Evolutionary conservation across 2,888 invertebrate species (phyloP), one percentile per base, ranked within the genome.

Genomic region (Scelioninae gen. 1): DNA sequence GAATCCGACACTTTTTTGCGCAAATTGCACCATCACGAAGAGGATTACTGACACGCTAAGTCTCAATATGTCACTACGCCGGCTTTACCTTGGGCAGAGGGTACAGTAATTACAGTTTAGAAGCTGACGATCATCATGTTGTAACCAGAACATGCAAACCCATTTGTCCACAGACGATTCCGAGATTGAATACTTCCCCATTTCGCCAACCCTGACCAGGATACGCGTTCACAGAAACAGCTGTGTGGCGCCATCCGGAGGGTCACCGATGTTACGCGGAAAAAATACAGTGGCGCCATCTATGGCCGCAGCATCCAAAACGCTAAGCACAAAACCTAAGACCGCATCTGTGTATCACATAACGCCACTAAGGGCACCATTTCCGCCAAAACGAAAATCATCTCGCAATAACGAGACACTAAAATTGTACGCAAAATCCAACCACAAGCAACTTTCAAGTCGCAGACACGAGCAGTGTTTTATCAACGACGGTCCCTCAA

Each of bases 101-200:
- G 90, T 87, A 66, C 71, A 38, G 69, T 81, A 81, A 83, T 81
- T n/a, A n/a, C n/a, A 74, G 5, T 78, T 84, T 68, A 56, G 16
- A 72, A 84, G 84, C 71, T 84, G 78, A 83, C 56, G 53, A 58
- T 74, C 76, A n/a, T n/a, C n/a, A n/a, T 45, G 32, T 82, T 81
- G 78, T 82, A 84, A 81, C 81, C 78, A 75, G 69, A 74, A 68
- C 69, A 84, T 78, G 78, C 66, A 74, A 84, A 78, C 84, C 29
- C 86, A 88, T 91, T 84, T 91, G 90, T 94, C 93, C 95, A 93
- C 95, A 96, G 96, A 96, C 94, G 95, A 95, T 90, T 93, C 95
- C 89, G 95, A 95, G 93, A 95, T 96, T 91, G 96, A 96, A 93
- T 96, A 96, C 92, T 95, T 96, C 92, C 96, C 96, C 90, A 95